A percentile compares a stretch with the other conserved stretches of the same genome.
These are phyloP conservation scores for Zoanthus gigantus DNA, from an alignment of 92 coral and sea anemone species.

Conservation along the genomic window DNA sequence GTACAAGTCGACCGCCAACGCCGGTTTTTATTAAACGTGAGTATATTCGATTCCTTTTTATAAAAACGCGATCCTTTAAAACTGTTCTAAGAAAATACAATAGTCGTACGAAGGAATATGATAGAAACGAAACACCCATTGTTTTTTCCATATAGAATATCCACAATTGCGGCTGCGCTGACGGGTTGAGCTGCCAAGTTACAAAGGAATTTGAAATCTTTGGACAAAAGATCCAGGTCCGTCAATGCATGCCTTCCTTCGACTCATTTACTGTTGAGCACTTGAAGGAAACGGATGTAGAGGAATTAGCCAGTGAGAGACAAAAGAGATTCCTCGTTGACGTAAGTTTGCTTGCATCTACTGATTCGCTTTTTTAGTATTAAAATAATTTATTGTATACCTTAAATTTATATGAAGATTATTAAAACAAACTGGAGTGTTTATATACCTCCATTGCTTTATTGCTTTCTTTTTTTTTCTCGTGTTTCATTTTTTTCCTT, in stretches of 20 bases:
- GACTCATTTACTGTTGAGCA: conserved; percentile 26
- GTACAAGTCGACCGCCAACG: conserved; percentile 14
- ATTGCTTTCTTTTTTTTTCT: no score
- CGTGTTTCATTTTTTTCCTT: no score
- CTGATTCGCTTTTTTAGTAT: background rate
- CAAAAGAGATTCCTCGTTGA: conserved; percentile 37
- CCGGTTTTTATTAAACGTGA: conserved; percentile 16
- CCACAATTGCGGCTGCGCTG: conserved; percentile 44
- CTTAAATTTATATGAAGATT: no score
- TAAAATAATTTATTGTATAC: background rate
- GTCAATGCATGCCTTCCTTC: conserved; percentile 35
- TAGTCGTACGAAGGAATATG: background rate
- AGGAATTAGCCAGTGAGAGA: background rate
- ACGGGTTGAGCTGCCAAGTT: conserved; percentile 35
- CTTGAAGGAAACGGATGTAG: conserved; percentile 26
- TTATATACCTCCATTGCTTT: no score
- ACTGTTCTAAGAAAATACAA: no score
- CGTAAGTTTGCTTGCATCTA: background rate
- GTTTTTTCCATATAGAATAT: background rate
- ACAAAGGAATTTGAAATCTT: conserved; percentile 39
- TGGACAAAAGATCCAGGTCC: conserved; percentile 21
- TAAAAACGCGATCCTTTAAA: no score
- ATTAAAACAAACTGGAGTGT: no score
- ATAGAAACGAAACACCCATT: background rate
- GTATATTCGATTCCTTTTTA: background rate